Percentiles rank a stretch among this genome's conserved stretches.
These are phyloP conservation scores for Ateles fusciceps DNA, from an alignment of 2,797 vertebrate species.

Conservation along the genomic window DNA sequence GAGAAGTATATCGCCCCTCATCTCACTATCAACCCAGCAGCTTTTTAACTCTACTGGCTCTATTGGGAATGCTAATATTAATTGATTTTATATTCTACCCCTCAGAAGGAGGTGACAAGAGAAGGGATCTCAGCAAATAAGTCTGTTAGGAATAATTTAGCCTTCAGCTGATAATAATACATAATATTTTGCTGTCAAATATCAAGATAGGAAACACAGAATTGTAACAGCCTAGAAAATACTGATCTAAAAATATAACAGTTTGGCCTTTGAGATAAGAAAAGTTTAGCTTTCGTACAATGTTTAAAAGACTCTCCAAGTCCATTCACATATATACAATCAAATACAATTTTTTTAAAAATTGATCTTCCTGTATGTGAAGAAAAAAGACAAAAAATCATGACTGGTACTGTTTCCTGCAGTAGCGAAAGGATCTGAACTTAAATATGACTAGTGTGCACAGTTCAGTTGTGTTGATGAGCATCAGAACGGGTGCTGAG, in stretches of 20 bases:
- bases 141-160: slow-evolving; percentile 37
- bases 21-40: neutral
- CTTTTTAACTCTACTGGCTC: neutral
- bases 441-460: neutral
- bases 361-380: neutral
- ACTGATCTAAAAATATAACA: neutral
- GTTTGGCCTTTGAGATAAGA: slow-evolving; percentile 20
- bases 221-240: neutral
- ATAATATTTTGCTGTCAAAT: slow-evolving; percentile 5
- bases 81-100: neutral
- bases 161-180: neutral
- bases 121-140: neutral
- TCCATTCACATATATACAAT: neutral
- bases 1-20: neutral
- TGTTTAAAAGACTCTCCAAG: neutral
- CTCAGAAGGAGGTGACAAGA: neutral
- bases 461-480: neutral
- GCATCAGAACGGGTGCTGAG: neutral
- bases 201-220: slow-evolving; percentile 19
- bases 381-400: neutral
- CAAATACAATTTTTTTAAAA: neutral
- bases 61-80: neutral
- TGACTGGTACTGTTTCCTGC: neutral
- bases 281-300: neutral
- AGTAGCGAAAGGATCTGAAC: neutral